Percentiles rank a stretch among this genome's conserved stretches.
Conservation (phyloP, 2,113 vertebrate species). For the Neotragus moschatus region DNA sequence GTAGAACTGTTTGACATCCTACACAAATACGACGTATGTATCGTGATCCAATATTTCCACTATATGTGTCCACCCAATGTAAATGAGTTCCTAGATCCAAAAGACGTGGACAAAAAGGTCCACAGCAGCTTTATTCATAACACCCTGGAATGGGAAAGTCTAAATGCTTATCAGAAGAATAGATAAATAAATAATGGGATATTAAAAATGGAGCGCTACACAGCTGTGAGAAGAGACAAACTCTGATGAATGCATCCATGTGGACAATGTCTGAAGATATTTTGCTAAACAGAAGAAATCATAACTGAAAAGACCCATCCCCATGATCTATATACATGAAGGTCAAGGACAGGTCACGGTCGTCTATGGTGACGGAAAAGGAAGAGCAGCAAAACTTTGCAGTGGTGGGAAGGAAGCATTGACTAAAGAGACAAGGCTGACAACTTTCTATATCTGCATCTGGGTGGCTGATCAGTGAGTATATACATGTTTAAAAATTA, state of each 20-base stretch:
- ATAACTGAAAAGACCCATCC: not conserved
- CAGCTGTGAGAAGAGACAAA: not conserved
- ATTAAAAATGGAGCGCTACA: not conserved
- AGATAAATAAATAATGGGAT: not conserved
- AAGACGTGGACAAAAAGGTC: not conserved
- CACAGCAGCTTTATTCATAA: not conserved
- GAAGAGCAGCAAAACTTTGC: not conserved
- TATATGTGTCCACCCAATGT: not conserved
- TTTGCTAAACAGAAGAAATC: not conserved
- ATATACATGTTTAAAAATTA: not conserved
- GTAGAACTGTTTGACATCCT: not conserved
- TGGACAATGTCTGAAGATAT: not conserved
- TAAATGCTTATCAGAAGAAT: not conserved
- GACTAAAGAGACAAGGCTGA: not conserved
- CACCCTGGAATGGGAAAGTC: not conserved
- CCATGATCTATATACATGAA: not conserved
- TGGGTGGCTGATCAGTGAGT: not conserved
- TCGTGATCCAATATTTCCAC: not conserved
- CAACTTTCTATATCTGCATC: not conserved
- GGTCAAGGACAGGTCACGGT: not conserved
- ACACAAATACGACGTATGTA: not conserved
- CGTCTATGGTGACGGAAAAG: not conserved
- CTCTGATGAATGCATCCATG: fast-evolving
- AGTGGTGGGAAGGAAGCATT: not conserved
- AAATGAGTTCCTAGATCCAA: not conserved